phyloP scores from a whole-genome alignment of 2,113 vertebrate genomes.

The Anguilla japonica region DNA sequence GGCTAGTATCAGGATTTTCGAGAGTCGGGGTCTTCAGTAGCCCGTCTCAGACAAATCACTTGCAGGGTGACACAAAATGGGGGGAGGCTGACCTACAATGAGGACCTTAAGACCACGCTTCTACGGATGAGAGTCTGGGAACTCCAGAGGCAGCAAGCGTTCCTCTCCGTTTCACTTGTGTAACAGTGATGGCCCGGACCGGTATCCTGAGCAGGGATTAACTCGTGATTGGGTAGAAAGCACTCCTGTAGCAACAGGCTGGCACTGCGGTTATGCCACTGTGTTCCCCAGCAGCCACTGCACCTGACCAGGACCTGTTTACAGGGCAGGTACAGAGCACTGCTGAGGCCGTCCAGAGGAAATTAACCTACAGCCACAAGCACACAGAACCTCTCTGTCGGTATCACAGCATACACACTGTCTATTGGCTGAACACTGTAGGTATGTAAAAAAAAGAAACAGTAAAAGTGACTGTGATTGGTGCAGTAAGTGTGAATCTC shows the following conservation, averaged over 20 bases:
- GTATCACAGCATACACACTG: neutral
- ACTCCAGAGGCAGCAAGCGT: neutral
- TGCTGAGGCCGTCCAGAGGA: too few relatives aligned
- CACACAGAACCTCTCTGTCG: neutral
- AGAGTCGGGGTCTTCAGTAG: neutral
- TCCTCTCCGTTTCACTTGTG: neutral
- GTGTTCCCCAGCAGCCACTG: too few relatives aligned
- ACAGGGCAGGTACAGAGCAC: too few relatives aligned
- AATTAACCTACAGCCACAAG: too few relatives aligned
- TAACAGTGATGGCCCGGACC: neutral
- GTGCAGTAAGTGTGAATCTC: neutral
- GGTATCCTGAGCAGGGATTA: neutral
- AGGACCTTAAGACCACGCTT: neutral
- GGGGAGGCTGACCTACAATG: neutral
- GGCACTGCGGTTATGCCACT: neutral
- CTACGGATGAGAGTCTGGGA: neutral
- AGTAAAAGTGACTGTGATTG: neutral
- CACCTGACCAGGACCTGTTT: too few relatives aligned
- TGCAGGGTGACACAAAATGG: neutral
- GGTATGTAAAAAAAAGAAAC: neutral
- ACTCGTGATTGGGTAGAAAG: neutral
- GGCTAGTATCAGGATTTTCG: neutral
- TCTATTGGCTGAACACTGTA: neutral
- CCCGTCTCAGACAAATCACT: neutral
- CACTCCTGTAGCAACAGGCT: neutral